Conservation (phyloP, 2,113 vertebrate genomes). For the Sprattus sprattus region DNA sequence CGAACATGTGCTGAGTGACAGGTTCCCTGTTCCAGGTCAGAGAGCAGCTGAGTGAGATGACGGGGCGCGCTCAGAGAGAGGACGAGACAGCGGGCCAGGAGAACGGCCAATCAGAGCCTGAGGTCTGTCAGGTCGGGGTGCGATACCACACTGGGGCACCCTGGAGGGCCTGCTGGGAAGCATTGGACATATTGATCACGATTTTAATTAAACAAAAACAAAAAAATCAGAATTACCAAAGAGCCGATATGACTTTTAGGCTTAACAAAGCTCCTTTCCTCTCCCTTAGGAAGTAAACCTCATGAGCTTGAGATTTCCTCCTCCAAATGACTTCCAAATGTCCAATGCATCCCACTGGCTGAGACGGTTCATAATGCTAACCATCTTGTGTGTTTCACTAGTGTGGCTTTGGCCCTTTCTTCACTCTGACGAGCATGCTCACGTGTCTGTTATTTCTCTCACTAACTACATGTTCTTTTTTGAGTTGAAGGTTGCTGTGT, state of each 20-base stretch:
- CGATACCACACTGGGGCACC: slow-evolving; percentile 55
- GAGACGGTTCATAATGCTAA: slow-evolving; percentile 47
- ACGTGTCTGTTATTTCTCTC: slow-evolving; percentile 24
- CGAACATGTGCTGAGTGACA: slow-evolving; percentile 46
- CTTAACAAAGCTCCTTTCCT: slow-evolving; percentile 20
- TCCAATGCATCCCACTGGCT: slow-evolving; percentile 59
- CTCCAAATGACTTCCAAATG: slow-evolving; percentile 11
- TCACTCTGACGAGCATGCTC: slow-evolving; percentile 50
- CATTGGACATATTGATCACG: slow-evolving; percentile 49
- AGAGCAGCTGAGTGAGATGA: slow-evolving; percentile 81
- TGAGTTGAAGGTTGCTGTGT: slow-evolving; percentile 15
- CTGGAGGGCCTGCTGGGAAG: slow-evolving; percentile 51
- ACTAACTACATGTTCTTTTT: slow-evolving; percentile 25
- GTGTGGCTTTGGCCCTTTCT: slow-evolving; percentile 31
- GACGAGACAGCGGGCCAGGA: slow-evolving; percentile 68
- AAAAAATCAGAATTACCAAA: too few species aligned
- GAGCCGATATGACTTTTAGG: too few species aligned
- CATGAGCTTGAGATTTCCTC: background rate
- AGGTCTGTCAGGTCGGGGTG: slow-evolving; percentile 74
- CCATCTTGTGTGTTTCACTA: slow-evolving; percentile 39
- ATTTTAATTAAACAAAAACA: background rate
- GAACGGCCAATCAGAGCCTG: slow-evolving; percentile 64
- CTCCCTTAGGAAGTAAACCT: background rate
- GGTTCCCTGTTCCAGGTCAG: slow-evolving; percentile 80
- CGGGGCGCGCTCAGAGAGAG: slow-evolving; percentile 71